Percentiles rank a stretch among this genome's conserved stretches.
These are phyloP conservation scores for Pitangus sulphuratus DNA, from an alignment of 2,797 vertebrate species.

Conservation along the genomic window DNA sequence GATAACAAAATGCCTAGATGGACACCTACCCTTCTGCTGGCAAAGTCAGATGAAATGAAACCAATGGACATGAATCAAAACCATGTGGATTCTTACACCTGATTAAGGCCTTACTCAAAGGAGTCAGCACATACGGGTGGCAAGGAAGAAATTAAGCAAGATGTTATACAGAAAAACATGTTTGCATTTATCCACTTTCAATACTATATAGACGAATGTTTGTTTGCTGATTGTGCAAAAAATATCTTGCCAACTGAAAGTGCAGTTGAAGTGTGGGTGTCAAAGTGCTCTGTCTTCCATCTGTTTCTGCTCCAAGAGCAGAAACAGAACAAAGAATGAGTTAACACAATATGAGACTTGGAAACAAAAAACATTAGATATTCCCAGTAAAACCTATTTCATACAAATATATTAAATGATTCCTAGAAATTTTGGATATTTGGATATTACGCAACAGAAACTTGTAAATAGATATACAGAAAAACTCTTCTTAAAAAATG, in stretches of 20 bases:
- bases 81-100: not conserved
- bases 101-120: not conserved
- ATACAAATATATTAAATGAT: not conserved
- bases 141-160: not conserved
- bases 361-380: not conserved
- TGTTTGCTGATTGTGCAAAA: not conserved
- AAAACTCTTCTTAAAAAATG: not conserved
- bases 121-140: not conserved
- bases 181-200: not conserved
- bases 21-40: not conserved
- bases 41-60: not conserved
- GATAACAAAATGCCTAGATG: not conserved
- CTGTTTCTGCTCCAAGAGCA: not conserved
- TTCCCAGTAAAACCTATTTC: not conserved
- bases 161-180: not conserved
- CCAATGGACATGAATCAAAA: not conserved
- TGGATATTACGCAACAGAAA: not conserved
- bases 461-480: rapidly evolving
- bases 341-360: not conserved
- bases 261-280: not conserved
- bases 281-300: not conserved
- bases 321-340: not conserved
- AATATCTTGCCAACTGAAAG: not conserved
- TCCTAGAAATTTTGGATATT: not conserved
- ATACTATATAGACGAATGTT: not conserved